Evolutionary conservation across 2,888 invertebrate species (phyloP), one percentile per base, ranked within the genome.

Genomic region (Poecilobothrus nobilitatus): DNA sequence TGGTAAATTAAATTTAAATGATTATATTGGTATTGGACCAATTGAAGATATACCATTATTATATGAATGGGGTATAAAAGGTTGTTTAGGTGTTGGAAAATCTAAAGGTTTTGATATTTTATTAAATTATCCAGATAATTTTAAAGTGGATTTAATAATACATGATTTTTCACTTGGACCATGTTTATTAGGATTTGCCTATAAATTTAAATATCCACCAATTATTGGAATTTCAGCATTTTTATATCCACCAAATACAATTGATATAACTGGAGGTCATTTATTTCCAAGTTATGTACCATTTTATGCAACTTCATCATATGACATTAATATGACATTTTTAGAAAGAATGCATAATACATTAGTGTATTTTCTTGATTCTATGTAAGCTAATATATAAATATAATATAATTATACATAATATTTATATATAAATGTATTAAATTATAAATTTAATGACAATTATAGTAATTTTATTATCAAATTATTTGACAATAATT

Each of bases 121-220:
- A 3, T 68, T 77, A 10, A 71, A 73, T 27, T 78, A 78, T 72
- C 78, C 78, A 0, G 69, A 73, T 63, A 70, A 75, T 61, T 79
- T 78, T 41, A 72, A 75, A 41, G 77, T 79, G 69, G 80, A 81
- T 74, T 67, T 79, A 53, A 75, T 79, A n/a, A 70, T 80, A 7
- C 73, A 77, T 66, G 81, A 81, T 69, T 77, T 75, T 63, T 76
- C 76, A 0, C 44, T 75, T 34, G 78, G 78, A 1, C 74, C 78
- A 6, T 76, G 75, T 72, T 69, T 80, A 15, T 37, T 80, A 18
- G 77, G 76, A 0, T 76, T 80, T 66, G 71, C 76, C 0, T 74
- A 79, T 53, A 76, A 76, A 67, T 81, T 79, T 69, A 73, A 74
- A 1, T 73, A 77, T 73, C 77, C 79, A 34, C 77, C 80, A 15